Base-by-base conservation (phyloP, 2,113 vertebrate species). In the Daphoenositta chrysoptera region DNA sequence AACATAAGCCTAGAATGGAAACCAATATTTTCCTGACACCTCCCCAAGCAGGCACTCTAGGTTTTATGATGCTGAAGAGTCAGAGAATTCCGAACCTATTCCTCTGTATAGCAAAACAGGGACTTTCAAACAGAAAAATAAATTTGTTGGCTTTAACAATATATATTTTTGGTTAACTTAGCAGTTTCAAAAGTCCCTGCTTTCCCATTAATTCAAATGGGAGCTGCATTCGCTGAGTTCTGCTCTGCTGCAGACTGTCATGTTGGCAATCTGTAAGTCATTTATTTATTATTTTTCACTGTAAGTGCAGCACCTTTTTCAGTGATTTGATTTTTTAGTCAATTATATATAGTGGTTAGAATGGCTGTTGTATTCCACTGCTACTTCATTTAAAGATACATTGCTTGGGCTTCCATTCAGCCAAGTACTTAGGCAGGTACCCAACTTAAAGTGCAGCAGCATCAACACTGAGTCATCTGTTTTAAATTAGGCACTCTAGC, bases 161-260 rank as follows among this genome's bases (percentile, higher is more conserved):
- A 96, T 96, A 89, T 96, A 96, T 95, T 96, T 96, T 96, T 96
- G 60, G 92, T 95, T 97, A 96, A 96, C 79, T 83, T 96, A 95
- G 93, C 96, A 96, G 93, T 94, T 96, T 96, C 92, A 81, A 57
- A 95, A 71, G 80, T 94, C 96, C 96, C 96, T 92, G 88, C 20
- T 95, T 95, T 94, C 90, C 61, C 94, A 96, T 94, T 93, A 96
- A 97, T 96, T 94, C 93, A 95, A 96, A 95, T 87, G 92, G 94
- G 94, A 97, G 56, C 90, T 75, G 86, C 94, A 94, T 93, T 95
- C 24, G 50, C 89, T 39, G 93, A 94, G 89, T 81, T 94, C 90
- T 90, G 79, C 56, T 93, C 48, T 92, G 88, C 72, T 95, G 94
- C 66, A 91, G 78, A 85, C 78, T 88, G 94, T 95, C 87, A 53